phyloP scores from a whole-genome alignment of 2,113 vertebrate species.

The Ictidomys tridecemlineatus region DNA sequence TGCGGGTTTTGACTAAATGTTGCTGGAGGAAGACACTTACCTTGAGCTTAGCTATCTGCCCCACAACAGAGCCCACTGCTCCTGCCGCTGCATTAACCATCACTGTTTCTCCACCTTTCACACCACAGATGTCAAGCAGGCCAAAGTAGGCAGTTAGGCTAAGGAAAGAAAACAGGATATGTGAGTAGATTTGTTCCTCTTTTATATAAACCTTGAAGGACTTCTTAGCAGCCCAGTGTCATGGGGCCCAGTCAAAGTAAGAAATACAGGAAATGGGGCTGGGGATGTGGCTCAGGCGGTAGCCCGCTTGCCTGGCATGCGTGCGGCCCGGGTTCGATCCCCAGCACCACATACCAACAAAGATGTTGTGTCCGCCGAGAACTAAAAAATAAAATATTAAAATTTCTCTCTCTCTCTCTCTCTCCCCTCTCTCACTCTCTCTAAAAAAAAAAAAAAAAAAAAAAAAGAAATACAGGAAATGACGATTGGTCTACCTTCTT shows the following conservation, averaged over 20 bases:
- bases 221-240: not conserved
- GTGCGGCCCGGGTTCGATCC: too few species aligned
- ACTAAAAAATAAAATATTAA: too few species aligned
- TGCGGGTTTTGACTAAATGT: not conserved
- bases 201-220: not conserved
- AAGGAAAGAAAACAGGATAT: slow-evolving; percentile 36
- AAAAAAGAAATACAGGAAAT: not conserved
- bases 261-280: not conserved
- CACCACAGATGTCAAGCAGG: slow-evolving; percentile 89
- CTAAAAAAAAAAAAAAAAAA: too few species aligned
- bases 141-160: slow-evolving; percentile 94
- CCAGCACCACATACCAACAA: too few species aligned
- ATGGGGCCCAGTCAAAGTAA: not conserved
- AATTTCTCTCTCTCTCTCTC: too few species aligned
- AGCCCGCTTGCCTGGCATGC: too few species aligned
- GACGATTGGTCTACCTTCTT: not conserved
- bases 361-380: too few species aligned
- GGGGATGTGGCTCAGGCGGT: too few species aligned
- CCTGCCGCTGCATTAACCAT: slow-evolving; percentile 94
- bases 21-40: slow-evolving; percentile 81
- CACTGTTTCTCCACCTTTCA: slow-evolving; percentile 91
- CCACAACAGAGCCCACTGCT: slow-evolving; percentile 92
- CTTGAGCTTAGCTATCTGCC: slow-evolving; percentile 93
- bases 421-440: too few species aligned
- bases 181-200: not conserved